Evolutionary conservation across 2,113 vertebrate species (phyloP).

Genomic region (Anoura caudifer): DNA sequence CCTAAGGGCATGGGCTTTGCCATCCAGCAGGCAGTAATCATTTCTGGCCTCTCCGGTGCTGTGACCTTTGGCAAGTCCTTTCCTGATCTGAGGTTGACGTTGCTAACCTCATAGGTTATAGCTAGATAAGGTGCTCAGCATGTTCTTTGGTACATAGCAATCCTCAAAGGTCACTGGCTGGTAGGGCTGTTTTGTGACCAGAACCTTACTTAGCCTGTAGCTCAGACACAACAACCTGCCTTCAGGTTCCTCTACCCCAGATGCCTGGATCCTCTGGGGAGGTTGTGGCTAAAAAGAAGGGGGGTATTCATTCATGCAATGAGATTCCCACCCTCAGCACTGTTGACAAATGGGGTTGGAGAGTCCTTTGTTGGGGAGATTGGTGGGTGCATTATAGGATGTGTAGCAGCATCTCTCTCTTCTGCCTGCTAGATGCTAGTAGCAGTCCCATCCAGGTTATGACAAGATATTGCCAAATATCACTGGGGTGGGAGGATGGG

Average conservation of each 20-base stretch:
- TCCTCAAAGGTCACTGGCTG: neutral
- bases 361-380: neutral
- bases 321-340: neutral
- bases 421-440: neutral
- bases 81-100: neutral
- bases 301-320: neutral
- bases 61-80: neutral
- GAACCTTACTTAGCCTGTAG: neutral
- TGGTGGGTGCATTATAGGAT: too few relatives aligned
- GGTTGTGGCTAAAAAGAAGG: neutral
- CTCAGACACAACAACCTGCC: neutral
- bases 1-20: neutral
- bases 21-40: rapidly evolving
- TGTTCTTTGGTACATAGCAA: neutral
- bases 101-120: neutral
- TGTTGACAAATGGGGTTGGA: neutral
- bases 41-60: neutral
- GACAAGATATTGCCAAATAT: neutral
- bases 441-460: too few relatives aligned
- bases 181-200: neutral
- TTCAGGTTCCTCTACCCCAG: neutral
- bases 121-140: neutral
- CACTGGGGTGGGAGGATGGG: neutral
- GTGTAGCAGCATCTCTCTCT: neutral
- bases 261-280: neutral